Evolutionary conservation across 2,113 vertebrate species (phyloP).

Genomic region (Bothrops jararaca): DNA sequence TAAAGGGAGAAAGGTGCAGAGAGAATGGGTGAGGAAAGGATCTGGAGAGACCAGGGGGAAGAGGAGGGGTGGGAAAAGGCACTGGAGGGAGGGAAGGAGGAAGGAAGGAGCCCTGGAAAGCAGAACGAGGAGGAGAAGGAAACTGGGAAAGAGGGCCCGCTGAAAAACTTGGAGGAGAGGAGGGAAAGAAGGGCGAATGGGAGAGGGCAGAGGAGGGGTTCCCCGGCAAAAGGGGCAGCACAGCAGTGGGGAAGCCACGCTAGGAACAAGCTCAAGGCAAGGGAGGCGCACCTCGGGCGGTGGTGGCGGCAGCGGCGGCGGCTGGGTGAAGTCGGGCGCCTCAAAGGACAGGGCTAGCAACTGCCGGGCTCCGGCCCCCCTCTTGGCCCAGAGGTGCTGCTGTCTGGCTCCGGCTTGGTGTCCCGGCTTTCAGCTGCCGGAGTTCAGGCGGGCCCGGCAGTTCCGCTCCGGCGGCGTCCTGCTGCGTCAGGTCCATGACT

Average conservation of each 20-base stretch:
- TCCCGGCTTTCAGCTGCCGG: constrained; percentile 54
- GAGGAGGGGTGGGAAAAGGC: constrained; percentile 15
- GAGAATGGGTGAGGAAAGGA: constrained; percentile 44
- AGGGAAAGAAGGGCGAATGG: background rate
- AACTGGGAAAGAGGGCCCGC: too few species aligned
- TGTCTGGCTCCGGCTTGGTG: constrained; percentile 41
- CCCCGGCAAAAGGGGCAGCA: too few species aligned
- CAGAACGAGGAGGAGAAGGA: background rate
- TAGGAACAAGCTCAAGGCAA: background rate
- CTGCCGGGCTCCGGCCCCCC: constrained; percentile 45
- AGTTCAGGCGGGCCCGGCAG: constrained; percentile 42
- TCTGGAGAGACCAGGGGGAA: constrained; percentile 19
- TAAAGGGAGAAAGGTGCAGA: constrained; percentile 56
- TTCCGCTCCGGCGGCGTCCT: constrained; percentile 36
- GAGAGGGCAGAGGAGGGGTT: background rate
- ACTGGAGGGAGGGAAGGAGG: background rate
- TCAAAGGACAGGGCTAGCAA: constrained; percentile 49
- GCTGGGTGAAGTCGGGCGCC: constrained; percentile 17
- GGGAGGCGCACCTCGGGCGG: constrained; percentile 68
- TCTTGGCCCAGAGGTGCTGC: constrained; percentile 39
- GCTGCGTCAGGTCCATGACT: constrained; percentile 44
- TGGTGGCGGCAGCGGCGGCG: constrained; percentile 29
- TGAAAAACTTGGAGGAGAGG: background rate
- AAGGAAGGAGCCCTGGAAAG: background rate
- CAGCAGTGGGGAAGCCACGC: background rate